A percentile compares a stretch with the other conserved stretches of the same genome.
phyloP scores from a whole-genome alignment of 2,888 invertebrate genomes.

The Tipula confusa region DNA sequence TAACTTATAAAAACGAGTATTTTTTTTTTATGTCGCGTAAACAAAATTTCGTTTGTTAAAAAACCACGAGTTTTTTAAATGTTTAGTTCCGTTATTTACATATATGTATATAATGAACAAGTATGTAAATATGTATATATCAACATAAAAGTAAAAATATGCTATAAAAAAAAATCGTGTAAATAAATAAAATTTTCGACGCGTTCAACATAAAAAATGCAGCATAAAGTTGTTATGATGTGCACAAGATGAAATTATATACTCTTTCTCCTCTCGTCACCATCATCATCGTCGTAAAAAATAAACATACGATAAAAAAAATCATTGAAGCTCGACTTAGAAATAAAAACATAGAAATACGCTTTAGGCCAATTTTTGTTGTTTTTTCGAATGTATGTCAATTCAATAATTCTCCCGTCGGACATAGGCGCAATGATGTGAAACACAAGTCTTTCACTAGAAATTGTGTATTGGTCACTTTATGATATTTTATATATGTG shows the following conservation, averaged over 20 bases:
- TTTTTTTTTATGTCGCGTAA: background rate
- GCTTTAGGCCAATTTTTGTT: background rate
- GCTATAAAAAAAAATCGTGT: background rate
- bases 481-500: background rate
- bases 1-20: background rate
- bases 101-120: background rate
- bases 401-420: background rate
- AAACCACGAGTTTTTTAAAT: conserved; percentile 12
- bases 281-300: background rate
- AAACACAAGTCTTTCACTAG: background rate
- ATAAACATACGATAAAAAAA: background rate
- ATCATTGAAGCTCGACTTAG: background rate
- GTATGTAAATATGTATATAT: background rate
- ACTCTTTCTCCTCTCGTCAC: background rate
- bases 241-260: background rate
- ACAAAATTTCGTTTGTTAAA: background rate
- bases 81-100: background rate
- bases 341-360: background rate
- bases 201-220: background rate
- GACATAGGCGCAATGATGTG: background rate
- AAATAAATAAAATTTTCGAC: background rate
- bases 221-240: background rate
- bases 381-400: background rate
- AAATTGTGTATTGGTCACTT: background rate
- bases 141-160: background rate